Evolutionary conservation across 2,797 vertebrate species (phyloP).

Genomic region (Cygnus olor): DNA sequence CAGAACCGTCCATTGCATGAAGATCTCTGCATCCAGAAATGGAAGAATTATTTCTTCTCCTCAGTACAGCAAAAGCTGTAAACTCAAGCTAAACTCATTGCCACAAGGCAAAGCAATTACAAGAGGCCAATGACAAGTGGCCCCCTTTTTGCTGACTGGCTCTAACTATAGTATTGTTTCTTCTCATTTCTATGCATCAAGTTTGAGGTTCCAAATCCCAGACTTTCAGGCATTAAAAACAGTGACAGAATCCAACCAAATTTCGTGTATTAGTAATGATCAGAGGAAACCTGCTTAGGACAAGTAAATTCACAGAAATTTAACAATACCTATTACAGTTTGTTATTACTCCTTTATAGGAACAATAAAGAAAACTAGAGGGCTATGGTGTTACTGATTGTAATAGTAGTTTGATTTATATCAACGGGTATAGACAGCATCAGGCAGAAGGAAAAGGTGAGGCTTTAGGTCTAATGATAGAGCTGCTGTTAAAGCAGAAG

Average conservation of each 20-base stretch:
- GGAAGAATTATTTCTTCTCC: neutral
- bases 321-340: neutral
- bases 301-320: neutral
- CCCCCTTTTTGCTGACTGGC: slow-evolving; percentile 36
- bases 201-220: neutral
- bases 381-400: neutral
- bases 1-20: neutral
- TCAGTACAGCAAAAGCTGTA: neutral
- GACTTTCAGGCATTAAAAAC: neutral
- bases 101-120: slow-evolving; percentile 52
- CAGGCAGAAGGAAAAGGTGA: neutral
- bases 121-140: neutral
- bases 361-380: neutral
- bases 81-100: neutral
- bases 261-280: neutral
- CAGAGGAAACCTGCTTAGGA: neutral
- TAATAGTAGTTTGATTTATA: neutral
- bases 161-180: slow-evolving; percentile 18
- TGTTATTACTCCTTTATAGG: neutral
- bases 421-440: rapidly evolving
- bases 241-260: neutral
- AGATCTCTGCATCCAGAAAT: no score
- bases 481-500: neutral
- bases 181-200: slow-evolving; percentile 40
- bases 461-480: neutral